These are phyloP conservation scores for Zalophus californianus DNA, from an alignment of 2,797 vertebrate genomes.

Conservation along the genomic window DNA sequence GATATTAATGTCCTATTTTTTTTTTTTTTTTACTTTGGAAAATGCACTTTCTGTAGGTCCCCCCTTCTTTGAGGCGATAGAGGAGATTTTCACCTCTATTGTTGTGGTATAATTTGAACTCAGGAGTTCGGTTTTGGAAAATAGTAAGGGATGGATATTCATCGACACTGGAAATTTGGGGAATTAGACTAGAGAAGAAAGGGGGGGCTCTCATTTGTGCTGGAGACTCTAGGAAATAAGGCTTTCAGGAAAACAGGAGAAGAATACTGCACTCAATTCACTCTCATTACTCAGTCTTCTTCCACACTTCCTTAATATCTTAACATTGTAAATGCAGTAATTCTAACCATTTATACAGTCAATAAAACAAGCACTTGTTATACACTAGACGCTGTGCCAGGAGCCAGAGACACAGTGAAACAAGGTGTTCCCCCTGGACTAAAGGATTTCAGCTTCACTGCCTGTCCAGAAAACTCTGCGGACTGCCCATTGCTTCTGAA, in stretches of 20 bases:
- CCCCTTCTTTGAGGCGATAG: background rate
- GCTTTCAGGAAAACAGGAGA: background rate
- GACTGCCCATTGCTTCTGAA: background rate
- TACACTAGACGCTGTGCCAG: background rate
- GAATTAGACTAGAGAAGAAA: background rate
- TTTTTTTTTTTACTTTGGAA: background rate
- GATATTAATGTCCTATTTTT: background rate
- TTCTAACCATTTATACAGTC: background rate
- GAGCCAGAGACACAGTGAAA: background rate
- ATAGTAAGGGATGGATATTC: background rate
- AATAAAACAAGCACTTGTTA: background rate
- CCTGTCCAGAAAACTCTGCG: background rate
- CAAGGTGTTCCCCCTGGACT: background rate
- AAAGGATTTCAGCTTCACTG: background rate
- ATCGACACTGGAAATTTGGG: background rate
- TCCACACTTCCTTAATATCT: background rate
- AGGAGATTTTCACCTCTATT: background rate
- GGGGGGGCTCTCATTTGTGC: background rate
- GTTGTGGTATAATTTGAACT: background rate
- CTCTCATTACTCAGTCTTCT: background rate
- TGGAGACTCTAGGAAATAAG: background rate
- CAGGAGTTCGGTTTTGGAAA: background rate
- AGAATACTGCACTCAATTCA: background rate
- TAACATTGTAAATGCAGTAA: background rate
- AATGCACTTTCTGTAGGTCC: background rate